Conservation (phyloP, 2,888 invertebrate genomes). For the Cataglyphis albicans region DNA sequence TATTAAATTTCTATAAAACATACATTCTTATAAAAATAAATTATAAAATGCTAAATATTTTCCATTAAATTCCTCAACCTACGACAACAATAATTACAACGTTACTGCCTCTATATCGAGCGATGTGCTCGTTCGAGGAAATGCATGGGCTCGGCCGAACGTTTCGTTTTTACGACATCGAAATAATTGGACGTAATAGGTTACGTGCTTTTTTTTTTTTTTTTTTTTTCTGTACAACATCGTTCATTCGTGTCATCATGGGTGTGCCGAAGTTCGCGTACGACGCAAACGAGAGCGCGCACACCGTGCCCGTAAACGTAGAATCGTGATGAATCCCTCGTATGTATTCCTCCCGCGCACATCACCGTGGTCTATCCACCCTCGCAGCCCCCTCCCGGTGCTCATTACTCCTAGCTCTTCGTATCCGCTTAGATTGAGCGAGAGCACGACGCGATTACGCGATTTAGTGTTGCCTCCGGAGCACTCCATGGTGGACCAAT, state of each 20-base stretch:
- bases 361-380: constrained; percentile 57
- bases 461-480: constrained; percentile 66
- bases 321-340: constrained; percentile 65
- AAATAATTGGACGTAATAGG: constrained; percentile 24
- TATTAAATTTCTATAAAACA: background rate
- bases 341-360: constrained; percentile 59
- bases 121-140: constrained; percentile 1
- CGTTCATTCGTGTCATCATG: constrained; percentile 42
- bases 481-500: constrained; percentile 60
- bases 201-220: background rate
- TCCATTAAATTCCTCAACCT: background rate
- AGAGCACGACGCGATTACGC: constrained; percentile 70
- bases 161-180: constrained; percentile 4
- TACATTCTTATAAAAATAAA: background rate
- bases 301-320: constrained; percentile 58
- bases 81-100: background rate
- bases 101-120: background rate
- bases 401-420: constrained; percentile 66
- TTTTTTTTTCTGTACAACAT: constrained; percentile 4
- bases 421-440: constrained; percentile 73
- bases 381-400: constrained; percentile 59
- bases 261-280: constrained; percentile 57
- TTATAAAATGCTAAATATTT: background rate
- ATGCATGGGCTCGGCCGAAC: background rate
- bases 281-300: constrained; percentile 34